These are phyloP conservation scores for Rallus crepitans DNA, from an alignment of 2,797 vertebrate genomes.

Conservation along the genomic window DNA sequence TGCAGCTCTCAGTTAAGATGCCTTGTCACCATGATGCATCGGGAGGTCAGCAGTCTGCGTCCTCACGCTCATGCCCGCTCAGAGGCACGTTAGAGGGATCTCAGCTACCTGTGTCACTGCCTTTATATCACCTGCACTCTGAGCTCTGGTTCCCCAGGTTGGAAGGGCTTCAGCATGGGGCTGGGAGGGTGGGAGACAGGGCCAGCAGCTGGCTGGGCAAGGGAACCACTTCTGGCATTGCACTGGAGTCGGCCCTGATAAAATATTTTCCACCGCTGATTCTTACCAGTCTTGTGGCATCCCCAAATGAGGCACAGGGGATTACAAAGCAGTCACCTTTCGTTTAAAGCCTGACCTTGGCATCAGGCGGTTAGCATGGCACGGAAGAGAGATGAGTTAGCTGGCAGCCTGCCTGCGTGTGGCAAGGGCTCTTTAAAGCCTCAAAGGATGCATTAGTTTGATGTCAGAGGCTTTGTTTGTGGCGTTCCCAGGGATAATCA, in stretches of 20 bases:
- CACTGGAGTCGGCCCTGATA: not conserved
- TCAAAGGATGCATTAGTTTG: conserved; percentile 58
- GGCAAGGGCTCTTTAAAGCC: conserved; percentile 38
- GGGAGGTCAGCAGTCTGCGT: not conserved
- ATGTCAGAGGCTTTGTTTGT: conserved; percentile 44
- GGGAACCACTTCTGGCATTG: not conserved
- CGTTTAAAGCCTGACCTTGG: conserved; percentile 55
- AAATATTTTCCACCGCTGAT: conserved; percentile 15
- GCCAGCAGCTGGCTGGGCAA: not conserved
- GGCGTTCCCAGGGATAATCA: not conserved
- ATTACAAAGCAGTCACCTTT: conserved; percentile 39
- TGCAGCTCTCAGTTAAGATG: not conserved
- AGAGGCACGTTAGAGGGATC: not conserved
- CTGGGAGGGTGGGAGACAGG: not conserved
- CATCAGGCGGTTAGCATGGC: conserved; percentile 38
- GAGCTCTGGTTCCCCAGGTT: not conserved
- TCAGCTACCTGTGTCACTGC: not conserved
- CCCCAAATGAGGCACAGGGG: conserved; percentile 24
- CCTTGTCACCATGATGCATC: not conserved
- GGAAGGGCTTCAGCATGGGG: not conserved
- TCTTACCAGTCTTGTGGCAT: conserved; percentile 33
- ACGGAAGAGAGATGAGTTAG: conserved; percentile 37
- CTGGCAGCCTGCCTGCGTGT: conserved; percentile 40
- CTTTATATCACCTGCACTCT: not conserved
- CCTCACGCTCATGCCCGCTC: accelerated